phyloP scores from a whole-genome alignment of 2,888 invertebrate species.

The Orthonychiurus folsomi region DNA sequence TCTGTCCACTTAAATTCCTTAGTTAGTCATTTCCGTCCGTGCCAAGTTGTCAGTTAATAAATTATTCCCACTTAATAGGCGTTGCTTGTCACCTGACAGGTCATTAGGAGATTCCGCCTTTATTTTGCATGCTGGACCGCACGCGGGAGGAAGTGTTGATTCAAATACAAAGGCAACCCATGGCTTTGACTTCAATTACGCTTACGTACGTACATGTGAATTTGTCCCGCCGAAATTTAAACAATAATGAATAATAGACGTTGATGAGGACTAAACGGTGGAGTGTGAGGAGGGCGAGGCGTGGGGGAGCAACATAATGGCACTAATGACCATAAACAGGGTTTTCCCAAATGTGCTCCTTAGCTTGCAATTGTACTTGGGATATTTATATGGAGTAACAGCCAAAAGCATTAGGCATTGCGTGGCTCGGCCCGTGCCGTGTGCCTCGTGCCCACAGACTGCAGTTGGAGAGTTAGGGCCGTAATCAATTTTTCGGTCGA shows the following conservation, averaged over 20 bases:
- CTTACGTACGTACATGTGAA: no score
- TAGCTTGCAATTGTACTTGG: background rate
- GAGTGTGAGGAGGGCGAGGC: no score
- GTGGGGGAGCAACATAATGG: background rate
- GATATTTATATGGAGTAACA: background rate
- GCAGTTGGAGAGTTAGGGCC: constrained; percentile 17
- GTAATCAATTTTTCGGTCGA: constrained; percentile 33
- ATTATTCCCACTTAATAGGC: no score
- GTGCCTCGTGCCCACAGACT: background rate
- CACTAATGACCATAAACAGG: background rate
- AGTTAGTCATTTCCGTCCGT: no score
- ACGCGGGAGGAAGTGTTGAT: no score
- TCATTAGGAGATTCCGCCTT: no score
- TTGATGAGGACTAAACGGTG: background rate
- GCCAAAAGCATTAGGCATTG: background rate
- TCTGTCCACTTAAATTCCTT: no score
- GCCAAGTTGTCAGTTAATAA: no score
- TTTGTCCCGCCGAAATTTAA: background rate
- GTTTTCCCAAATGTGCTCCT: constrained; percentile 1
- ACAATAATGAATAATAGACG: background rate
- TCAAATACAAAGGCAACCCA: no score
- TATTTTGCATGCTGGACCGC: no score
- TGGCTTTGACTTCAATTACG: no score
- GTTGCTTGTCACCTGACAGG: no score
- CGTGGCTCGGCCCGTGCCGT: background rate